These are phyloP conservation scores for Watersipora subatra DNA, from an alignment of 1,140 invertebrate species.

Conservation along the genomic window DNA sequence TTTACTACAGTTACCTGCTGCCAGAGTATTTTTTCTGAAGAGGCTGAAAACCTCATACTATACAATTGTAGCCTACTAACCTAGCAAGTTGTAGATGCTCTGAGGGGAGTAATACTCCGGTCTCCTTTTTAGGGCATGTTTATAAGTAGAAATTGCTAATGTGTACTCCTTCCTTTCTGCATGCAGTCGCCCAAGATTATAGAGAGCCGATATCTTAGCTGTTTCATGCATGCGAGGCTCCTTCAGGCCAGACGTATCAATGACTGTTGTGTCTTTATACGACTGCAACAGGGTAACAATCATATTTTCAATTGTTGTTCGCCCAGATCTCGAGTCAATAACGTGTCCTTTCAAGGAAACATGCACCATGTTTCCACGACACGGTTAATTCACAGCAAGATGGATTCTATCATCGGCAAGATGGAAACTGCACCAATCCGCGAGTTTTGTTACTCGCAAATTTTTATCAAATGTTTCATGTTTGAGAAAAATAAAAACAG, in stretches of 20 bases:
- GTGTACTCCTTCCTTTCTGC: conserved; percentile 61
- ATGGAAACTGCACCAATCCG: too few species aligned
- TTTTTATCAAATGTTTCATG: too few species aligned
- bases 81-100: conserved; percentile 69
- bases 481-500: too few species aligned
- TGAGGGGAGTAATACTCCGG: conserved; percentile 68
- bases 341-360: not conserved
- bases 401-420: too few species aligned
- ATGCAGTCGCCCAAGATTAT: conserved; percentile 76
- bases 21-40: too few species aligned
- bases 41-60: too few species aligned
- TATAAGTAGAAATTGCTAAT: conserved; percentile 73
- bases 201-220: conserved; percentile 73
- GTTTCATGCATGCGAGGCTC: conserved; percentile 77
- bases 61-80: conserved; percentile 18
- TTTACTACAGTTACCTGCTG: too few species aligned
- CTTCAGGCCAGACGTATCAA: conserved; percentile 72
- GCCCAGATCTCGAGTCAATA: not conserved
- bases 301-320: not conserved
- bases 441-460: too few species aligned
- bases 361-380: not conserved
- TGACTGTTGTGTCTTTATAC: conserved; percentile 61
- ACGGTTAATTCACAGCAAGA: too few species aligned
- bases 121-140: conserved; percentile 65
- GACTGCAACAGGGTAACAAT: conserved; percentile 34